Base-by-base conservation (phyloP, 2,113 vertebrate genomes). In the Muscicapa adusta region DNA sequence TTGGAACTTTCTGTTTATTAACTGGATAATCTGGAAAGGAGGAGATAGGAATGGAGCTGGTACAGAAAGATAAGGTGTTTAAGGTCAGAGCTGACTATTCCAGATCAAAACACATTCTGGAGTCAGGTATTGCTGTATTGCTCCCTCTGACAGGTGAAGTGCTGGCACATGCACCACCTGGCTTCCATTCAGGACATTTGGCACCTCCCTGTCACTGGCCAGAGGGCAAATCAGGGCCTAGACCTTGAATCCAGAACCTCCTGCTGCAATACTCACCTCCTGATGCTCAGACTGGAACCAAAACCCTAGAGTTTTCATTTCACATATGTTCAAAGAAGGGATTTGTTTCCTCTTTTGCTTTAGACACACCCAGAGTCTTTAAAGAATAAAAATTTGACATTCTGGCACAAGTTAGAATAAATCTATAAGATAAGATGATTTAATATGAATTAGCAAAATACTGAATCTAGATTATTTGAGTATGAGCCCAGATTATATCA, bases 1-100 rank as follows among this genome's bases (percentile, higher is more conserved):
- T 83, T 63, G 72, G 93, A 95, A 96, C 28, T 67, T 77, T 24
- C 24, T 88, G 75, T 88, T 96, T 94, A 62, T 94, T 58, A 76
- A 62, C n/a, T 26, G 42, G 51, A 38, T 83, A 61, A 86, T 60
- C 65, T 86, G 72, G 72, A 74, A 38, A 61, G 66, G 31, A 66
- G 31, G 22, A 74, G 89, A 60, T 16, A 91, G 53, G 19, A 70
- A 26, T 14, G 63, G 65, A 77, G 63, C 90, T 95, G 95, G 75
- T 40, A 33, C 40, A 74, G 56, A 70, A 57, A 86, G 93, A 95
- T 95, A 96, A 0, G 1, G 6, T 10, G 34, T 40, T 45, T 56
- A 80, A 83, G 51, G 72, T 56, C 48, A 57, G 63, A 74, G 38
- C 19, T 71, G 76, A 40, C 56, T 51, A 3, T 26, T 73, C 29